Evolutionary conservation across 2,888 invertebrate species (phyloP), one percentile per base, ranked within the genome.

Genomic region (Dioctria rufipes): DNA sequence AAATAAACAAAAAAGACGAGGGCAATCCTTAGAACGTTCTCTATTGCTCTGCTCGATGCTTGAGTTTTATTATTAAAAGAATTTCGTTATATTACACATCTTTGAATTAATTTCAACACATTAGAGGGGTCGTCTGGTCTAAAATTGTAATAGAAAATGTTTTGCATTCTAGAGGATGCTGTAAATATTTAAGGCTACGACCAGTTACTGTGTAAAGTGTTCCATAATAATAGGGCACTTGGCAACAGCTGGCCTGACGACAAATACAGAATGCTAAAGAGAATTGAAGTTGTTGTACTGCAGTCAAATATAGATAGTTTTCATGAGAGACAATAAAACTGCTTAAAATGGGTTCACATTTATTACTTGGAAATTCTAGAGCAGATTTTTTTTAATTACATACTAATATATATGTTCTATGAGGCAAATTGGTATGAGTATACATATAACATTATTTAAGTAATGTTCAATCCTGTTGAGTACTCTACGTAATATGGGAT

Each of bases 301-400:
- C 46, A 46, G 46, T 67, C 13, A 67, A 67, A 46, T 8, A 37
- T 13, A 51, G 25, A 25, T 25, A 25, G 11, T 39, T 51, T 11
- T 51, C 69, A 69, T 37, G 39, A 39, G 51, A 37, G 37, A 51
- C 39, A 39, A 43, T 69, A 51, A 67, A 39, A 46, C 39, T 3
- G 69, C 37, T 13, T 69, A 69, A 69, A 69, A 51, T n/a, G 69
- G 69, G 49, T 69, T 51, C 25, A 69, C 49, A 69, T 67, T 67
- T 46, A 67, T 67, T 25, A 49, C 1, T 25, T 25, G 51, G 11
- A 39, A 54, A 1, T 54, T 54, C 3, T 54, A 6, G 46, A 46
- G 8, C 2, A 8, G 5, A 46, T 5, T 46, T 46, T 46, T 46
- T 46, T 6, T 46, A 2, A 1, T 46, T 46, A 46, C 2, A 8